Conservation (phyloP, 2,888 invertebrate genomes). For the Ferrisia virgata region DNA sequence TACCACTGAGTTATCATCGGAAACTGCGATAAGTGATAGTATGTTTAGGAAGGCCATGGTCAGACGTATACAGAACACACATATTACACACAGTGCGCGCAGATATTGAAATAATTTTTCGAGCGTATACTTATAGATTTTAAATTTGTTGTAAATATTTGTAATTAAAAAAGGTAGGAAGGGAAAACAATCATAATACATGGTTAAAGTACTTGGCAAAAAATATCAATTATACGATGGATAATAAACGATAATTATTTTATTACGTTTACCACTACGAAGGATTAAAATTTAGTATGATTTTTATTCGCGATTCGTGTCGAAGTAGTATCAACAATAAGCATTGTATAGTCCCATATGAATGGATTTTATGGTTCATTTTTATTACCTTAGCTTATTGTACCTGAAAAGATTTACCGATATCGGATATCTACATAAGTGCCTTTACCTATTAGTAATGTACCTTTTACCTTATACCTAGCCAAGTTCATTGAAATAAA, state of each 20-base stretch:
- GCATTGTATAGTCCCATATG: background rate
- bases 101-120: background rate
- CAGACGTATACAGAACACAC: no score
- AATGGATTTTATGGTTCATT: background rate
- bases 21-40: background rate
- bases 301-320: background rate
- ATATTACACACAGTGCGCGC: no score
- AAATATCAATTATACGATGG: background rate
- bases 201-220: background rate
- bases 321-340: background rate
- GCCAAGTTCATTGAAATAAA: background rate
- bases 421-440: background rate
- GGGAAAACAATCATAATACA: background rate
- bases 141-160: no score
- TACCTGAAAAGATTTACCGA: conserved; percentile 17
- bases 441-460: no score
- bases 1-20: background rate
- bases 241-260: background rate
- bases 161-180: no score
- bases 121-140: no score
- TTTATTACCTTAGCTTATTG: background rate
- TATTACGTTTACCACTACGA: background rate
- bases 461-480: background rate
- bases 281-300: conserved; percentile 9
- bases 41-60: conserved; percentile 1